Conservation (phyloP, 2,888 invertebrate genomes). For the Amphipoea lucens region DNA sequence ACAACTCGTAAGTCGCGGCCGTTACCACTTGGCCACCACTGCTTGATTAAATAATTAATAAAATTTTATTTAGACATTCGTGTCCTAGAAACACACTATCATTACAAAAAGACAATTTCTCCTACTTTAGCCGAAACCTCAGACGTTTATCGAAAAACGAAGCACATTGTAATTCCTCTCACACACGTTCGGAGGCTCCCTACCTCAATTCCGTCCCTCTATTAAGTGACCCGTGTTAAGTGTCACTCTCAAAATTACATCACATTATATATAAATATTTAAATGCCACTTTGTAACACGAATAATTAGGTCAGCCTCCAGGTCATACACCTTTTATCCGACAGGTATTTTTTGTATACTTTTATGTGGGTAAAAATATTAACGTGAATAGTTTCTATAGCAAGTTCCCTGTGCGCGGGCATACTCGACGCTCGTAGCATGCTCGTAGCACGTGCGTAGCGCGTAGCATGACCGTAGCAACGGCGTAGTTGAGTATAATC, state of each 20-base stretch:
- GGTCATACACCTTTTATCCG: conserved; percentile 19
- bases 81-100: conserved; percentile 16
- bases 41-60: background rate
- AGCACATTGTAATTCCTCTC: conserved; percentile 56
- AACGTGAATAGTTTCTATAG: background rate
- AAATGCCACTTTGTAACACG: conserved; percentile 52
- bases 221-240: conserved; percentile 65
- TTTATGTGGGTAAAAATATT: background rate
- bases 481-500: background rate
- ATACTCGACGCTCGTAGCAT: background rate
- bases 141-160: conserved; percentile 46
- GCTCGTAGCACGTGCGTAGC: background rate
- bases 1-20: no score
- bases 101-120: conserved; percentile 18
- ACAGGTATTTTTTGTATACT: conserved; percentile 2
- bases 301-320: conserved; percentile 49
- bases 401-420: background rate
- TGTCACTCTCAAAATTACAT: conserved; percentile 59
- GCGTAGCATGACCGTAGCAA: background rate
- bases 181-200: conserved; percentile 36
- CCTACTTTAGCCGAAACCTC: conserved; percentile 8
- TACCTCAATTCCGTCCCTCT: conserved; percentile 51
- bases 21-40: no score
- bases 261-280: conserved; percentile 64
- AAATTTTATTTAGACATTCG: background rate